Base-by-base conservation (phyloP, 2,113 vertebrate genomes). In the Probosciger aterrimus region DNA sequence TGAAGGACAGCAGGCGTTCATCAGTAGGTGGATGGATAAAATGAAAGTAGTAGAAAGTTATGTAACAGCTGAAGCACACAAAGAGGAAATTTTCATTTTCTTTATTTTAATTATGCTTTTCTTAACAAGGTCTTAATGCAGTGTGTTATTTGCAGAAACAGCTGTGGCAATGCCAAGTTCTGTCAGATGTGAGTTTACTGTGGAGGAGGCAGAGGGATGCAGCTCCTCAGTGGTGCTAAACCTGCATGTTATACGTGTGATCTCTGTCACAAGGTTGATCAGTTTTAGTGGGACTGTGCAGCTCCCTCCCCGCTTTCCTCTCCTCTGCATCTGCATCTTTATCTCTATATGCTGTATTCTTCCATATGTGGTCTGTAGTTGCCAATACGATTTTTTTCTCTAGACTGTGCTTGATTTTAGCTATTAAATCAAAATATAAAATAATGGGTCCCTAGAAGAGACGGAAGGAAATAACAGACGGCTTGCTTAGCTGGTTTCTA, bases 171-270 rank as follows among this genome's bases (percentile, higher is more conserved):
- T 31, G 27, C 24, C 27, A 33, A 4, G 23, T 47, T 71, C 47
- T 77, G 3, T 86, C 30, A 65, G 71, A 35, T 0, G 0, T 8
- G 27, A 80, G 28, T 82, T 74, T 68, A 7, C 37, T 75, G 31
- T 16, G 50, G 17, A 53, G 46, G 39, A 41, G 39, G 19, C 35
- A 35, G 57, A 53, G 39, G 35, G 13, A 18, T 28, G 62, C 12
- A 64, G 25, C 23, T 64, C 33, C 33, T 93, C 15, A 10, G 33
- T 47, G 44, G 27, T 55, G 20, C 47, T 43, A 20, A 59, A 71
- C 11, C 16, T 2, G 0, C 11, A 22, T 47, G 24, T 81, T 69
- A 18, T 22, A 31, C 14, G 3, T 0, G 1, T 35, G 8, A 19
- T 68, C 50, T 63, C n/a, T 75, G n/a, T 79, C 79, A 82, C 12